These are phyloP conservation scores for Vireo griseus DNA, from an alignment of 2,797 vertebrate species.

Conservation along the genomic window DNA sequence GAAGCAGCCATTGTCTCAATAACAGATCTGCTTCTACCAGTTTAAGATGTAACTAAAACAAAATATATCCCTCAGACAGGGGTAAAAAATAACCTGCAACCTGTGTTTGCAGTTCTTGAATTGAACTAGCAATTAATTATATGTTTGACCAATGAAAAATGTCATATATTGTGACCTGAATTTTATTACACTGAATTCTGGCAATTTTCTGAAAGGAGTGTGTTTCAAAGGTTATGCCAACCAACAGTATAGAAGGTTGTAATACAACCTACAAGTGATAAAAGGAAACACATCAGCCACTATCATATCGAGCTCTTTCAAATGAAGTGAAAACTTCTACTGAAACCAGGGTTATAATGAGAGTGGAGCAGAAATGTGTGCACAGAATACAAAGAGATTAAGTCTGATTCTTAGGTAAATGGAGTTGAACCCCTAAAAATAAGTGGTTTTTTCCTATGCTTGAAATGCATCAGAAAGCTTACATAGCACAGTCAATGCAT, in stretches of 20 bases:
- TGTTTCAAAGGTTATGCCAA: neutral
- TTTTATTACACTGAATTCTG: neutral
- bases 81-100: neutral
- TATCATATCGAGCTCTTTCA: neutral
- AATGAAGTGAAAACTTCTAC: neutral
- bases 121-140: neutral
- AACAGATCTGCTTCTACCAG: neutral
- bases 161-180: neutral
- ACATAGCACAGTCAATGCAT: too few relatives aligned
- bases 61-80: neutral
- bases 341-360: neutral
- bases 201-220: neutral
- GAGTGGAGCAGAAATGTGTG: neutral
- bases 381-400: neutral
- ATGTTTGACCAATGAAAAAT: neutral
- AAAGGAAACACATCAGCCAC: neutral
- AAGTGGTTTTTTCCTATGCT: neutral
- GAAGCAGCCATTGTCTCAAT: neutral
- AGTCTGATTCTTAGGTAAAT: neutral
- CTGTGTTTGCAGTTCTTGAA: neutral
- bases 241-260: rapidly evolving
- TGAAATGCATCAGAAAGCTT: neutral
- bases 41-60: neutral
- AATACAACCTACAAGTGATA: neutral
- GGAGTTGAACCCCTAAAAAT: neutral